Evolutionary conservation across 92 coral and sea anemone genomes (phyloP), one percentile per base, ranked within the genome.

Genomic region (Galaxea fascicularis): DNA sequence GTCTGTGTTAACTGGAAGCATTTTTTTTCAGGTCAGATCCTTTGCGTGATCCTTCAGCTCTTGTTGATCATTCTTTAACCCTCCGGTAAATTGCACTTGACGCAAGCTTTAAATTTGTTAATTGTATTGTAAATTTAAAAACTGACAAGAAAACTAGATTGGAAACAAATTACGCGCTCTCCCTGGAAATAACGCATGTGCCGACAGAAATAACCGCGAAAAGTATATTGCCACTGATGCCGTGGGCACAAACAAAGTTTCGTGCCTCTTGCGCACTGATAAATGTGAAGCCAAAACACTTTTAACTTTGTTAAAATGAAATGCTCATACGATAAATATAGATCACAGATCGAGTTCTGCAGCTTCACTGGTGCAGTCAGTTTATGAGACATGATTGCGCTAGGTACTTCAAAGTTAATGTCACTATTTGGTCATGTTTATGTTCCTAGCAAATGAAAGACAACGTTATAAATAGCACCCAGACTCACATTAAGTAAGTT

Each of bases 21-120:
- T 29, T 60, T 29, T 22, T 22, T 11, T 65, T 4, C 10, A 28
- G 4, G 6, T 9, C 29, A 4, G 29, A 18, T 8, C 10, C 17
- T 53, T 74, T 30, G 66, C 52, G 66, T 74, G 79, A 74, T 74
- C 27, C 2, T 29, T 74, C 57, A 15, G 31, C 28, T 53, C 7
- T 49, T 46, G 58, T 46, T 74, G 22, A 53, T 56, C 24, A 28
- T 13, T 65, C 13, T 28, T 10, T 60, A 21, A 5, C 7, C 15
- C 21, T 9, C 30, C 62, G 24, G 22, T 4, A 56, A 1, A 56
- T 20, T n/a, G n/a, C n/a, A n/a, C n/a, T n/a, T 65, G 41, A 65
- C 70, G 41, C 41, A 65, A 62, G 24, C 2, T 10, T 3, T 6
- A 62, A 16, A 56, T 4, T 10, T 11, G 25, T 21, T n/a, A 22